Conservation (phyloP, 2,797 vertebrate genomes). For the Eupleurogrammus muticus region DNA sequence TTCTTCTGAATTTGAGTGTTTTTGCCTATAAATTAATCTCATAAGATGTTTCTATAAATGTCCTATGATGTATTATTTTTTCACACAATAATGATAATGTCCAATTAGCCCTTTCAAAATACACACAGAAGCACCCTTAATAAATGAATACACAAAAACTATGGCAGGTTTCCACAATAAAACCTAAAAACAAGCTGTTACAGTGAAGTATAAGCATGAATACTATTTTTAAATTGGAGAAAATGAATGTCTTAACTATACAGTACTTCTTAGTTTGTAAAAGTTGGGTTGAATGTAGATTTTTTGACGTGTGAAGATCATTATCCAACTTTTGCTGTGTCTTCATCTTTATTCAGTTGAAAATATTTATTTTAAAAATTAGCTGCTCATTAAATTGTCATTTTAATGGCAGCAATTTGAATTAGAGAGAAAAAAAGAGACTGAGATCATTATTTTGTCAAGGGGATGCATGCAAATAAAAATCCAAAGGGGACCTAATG, state of each 20-base stretch:
- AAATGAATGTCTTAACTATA: background rate
- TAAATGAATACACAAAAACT: background rate
- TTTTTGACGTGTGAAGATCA: background rate
- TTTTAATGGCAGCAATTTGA: background rate
- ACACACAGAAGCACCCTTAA: background rate
- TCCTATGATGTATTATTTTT: background rate
- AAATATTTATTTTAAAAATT: background rate
- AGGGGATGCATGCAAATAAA: background rate
- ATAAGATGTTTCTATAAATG: background rate
- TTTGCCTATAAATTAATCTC: background rate
- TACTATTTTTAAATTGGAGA: background rate
- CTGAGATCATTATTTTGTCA: background rate
- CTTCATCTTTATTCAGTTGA: background rate
- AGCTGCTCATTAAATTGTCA: no score
- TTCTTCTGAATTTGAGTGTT: background rate
- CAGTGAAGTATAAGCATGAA: background rate
- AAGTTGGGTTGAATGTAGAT: background rate
- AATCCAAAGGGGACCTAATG: constrained; percentile 5
- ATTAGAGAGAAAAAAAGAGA: background rate
- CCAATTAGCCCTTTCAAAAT: background rate
- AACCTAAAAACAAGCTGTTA: background rate
- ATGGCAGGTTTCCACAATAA: no score
- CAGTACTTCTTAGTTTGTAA: background rate
- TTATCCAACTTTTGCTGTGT: background rate
- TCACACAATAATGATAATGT: background rate